Conservation (phyloP, 1,140 invertebrate genomes). For the Caenorhabditis brenneri region DNA sequence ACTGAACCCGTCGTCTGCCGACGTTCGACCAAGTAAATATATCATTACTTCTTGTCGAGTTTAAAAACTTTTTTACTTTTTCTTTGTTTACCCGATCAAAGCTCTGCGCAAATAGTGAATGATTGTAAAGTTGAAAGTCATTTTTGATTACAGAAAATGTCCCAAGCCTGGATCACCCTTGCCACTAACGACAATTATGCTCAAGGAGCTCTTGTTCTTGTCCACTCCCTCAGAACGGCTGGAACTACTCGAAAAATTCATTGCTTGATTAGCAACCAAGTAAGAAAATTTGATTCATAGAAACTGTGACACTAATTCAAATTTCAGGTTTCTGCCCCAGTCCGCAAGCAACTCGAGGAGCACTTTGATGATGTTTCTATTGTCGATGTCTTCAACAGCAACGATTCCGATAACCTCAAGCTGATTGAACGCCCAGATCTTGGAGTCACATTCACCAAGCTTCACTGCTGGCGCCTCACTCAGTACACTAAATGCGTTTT, state of each 20-base stretch:
- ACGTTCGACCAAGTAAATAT: conserved; percentile 22
- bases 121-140: neutral
- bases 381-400: conserved; percentile 88
- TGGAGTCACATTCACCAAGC: conserved; percentile 92
- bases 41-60: conserved; percentile 7
- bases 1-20: neutral
- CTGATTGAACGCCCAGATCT: conserved; percentile 86
- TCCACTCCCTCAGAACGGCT: conserved; percentile 81
- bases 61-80: neutral
- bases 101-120: neutral
- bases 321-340: conserved; percentile 56
- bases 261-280: conserved; percentile 88
- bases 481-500: conserved; percentile 93
- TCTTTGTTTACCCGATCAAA: neutral
- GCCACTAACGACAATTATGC: conserved; percentile 93
- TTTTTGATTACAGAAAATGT: conserved; percentile 47
- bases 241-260: conserved; percentile 80
- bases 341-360: conserved; percentile 77
- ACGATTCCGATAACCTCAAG: conserved; percentile 85
- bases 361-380: conserved; percentile 83
- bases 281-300: conserved; percentile 69
- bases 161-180: conserved; percentile 85
- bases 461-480: conserved; percentile 90
- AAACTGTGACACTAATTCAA: neutral
- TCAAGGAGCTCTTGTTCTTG: conserved; percentile 84